Percentiles rank a stretch among this genome's conserved stretches.
These are phyloP conservation scores for Euwallacea similis DNA, from an alignment of 1,140 invertebrate species.

Conservation along the genomic window DNA sequence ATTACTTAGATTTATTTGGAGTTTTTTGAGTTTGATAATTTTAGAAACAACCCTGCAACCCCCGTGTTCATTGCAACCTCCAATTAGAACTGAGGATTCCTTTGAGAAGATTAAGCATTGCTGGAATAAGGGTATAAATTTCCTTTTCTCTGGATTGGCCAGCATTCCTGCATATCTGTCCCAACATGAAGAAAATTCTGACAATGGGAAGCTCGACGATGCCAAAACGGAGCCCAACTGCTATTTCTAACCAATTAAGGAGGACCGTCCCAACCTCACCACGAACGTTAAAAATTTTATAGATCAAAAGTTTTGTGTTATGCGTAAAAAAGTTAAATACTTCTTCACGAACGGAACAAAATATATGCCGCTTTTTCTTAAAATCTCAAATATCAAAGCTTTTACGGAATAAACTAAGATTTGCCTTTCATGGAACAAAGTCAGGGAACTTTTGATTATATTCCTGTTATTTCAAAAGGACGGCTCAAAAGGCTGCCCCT, in stretches of 20 bases:
- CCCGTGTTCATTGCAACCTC: conserved; percentile 37
- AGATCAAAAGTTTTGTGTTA: not conserved
- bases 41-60: conserved; percentile 21
- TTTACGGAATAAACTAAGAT: too few relatives aligned
- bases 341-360: too few relatives aligned
- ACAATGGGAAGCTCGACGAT: not conserved
- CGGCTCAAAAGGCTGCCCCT: not conserved
- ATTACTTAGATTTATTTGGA: not conserved
- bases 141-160: conserved; percentile 34
- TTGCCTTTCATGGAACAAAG: not conserved
- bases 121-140: conserved; percentile 37
- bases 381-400: too few relatives aligned
- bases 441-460: conserved; percentile 1
- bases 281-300: not conserved
- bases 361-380: too few relatives aligned
- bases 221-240: not conserved
- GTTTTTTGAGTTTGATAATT: conserved; percentile 1
- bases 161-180: conserved; percentile 26
- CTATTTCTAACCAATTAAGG: not conserved
- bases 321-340: not conserved
- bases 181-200: conserved; percentile 6
- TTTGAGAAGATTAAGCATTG: conserved; percentile 33
- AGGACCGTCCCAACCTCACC: not conserved
- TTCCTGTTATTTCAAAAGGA: conserved; percentile 10
- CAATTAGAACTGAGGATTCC: conserved; percentile 33